A percentile compares a stretch with the other conserved stretches of the same genome.
Evolutionary conservation across 2,113 vertebrate genomes (phyloP).

Genomic region (Fulmarus glacialis): DNA sequence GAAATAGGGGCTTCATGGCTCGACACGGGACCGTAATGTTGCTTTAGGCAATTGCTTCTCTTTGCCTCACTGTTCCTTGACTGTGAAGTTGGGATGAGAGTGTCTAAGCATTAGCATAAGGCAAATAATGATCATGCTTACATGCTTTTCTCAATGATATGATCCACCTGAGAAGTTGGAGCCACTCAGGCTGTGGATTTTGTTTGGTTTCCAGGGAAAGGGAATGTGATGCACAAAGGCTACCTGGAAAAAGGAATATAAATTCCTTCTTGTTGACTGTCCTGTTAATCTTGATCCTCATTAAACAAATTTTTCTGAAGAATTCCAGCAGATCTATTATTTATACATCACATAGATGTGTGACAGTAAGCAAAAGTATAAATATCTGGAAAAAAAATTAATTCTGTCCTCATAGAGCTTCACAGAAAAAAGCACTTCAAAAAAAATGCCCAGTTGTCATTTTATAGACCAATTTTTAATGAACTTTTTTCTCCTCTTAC

Average conservation of each 20-base stretch:
- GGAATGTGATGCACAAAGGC: not conserved
- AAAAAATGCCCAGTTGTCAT: not conserved
- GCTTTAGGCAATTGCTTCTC: not conserved
- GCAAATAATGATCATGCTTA: not conserved
- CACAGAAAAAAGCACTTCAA: not conserved
- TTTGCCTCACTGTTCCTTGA: not conserved
- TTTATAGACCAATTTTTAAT: not conserved
- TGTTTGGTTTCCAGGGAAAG: not conserved
- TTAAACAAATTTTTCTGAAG: not conserved
- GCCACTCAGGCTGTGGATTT: not conserved
- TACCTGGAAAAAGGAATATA: not conserved
- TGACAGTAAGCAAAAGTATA: not conserved
- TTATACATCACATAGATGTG: not conserved
- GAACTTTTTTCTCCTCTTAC: not conserved
- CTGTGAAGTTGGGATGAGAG: not conserved
- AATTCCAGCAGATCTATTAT: not conserved
- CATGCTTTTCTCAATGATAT: not conserved
- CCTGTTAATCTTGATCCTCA: not conserved
- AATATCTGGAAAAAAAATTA: not conserved
- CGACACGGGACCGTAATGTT: accelerated
- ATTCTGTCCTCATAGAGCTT: not conserved
- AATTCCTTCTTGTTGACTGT: not conserved
- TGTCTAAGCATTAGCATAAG: not conserved
- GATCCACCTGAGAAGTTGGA: not conserved
- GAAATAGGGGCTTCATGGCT: not conserved